Evolutionary conservation across 2,888 invertebrate species (phyloP).

Genomic region (Girardia tigrina): DNA sequence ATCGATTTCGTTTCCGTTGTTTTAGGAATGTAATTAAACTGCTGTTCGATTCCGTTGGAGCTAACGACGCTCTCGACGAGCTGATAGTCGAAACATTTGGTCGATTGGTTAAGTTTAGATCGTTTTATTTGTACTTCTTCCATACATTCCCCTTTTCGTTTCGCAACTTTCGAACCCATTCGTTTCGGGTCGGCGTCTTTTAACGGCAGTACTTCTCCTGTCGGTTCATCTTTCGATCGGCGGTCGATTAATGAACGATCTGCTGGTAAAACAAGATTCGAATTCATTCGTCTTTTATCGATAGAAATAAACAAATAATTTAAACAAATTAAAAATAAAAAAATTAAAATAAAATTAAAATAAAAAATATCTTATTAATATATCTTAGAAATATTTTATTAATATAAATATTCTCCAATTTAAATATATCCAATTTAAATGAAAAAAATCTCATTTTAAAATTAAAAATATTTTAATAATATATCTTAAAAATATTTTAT

Average conservation of each 20-base stretch:
- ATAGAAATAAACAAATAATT: no score
- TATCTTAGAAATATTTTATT: no score
- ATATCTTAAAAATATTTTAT: no score
- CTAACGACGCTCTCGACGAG: background rate
- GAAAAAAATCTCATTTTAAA: no score
- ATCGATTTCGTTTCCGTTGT: conserved; percentile 94
- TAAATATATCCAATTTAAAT: no score
- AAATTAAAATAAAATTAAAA: no score
- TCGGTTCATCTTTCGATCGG: conserved; percentile 91
- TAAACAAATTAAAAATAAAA: no score
- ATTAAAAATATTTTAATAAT: no score
- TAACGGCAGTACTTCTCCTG: conserved; percentile 90
- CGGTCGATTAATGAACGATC: conserved; percentile 91
- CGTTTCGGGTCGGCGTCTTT: conserved; percentile 77
- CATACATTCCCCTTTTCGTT: conserved; percentile 30
- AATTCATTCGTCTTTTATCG: no score
- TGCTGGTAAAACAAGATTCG: conserved; percentile 96
- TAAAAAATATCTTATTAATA: no score
- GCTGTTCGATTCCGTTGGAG: background rate
- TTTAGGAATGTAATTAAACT: conserved; percentile 59
- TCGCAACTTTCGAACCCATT: conserved; percentile 68
- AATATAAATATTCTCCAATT: no score
- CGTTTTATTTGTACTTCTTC: conserved; percentile 16
- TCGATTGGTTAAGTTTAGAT: conserved; percentile 15
- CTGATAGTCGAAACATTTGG: conserved; percentile 26